Evolutionary conservation across 2,113 vertebrate genomes (phyloP).

Genomic region (Tinamus guttatus): DNA sequence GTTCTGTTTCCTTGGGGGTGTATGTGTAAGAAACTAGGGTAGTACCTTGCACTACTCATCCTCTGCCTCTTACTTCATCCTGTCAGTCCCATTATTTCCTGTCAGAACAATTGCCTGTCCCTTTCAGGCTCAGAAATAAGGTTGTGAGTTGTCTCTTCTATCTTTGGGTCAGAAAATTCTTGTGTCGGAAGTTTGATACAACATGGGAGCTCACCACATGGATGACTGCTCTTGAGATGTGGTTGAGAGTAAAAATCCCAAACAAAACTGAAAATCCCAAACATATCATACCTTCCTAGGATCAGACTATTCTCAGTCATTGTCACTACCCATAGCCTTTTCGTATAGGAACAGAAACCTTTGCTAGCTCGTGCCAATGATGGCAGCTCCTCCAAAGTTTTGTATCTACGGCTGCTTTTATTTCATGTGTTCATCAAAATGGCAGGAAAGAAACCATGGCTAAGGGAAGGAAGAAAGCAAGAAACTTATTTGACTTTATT

Average conservation of each 20-base stretch:
- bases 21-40: not conserved
- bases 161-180: not conserved
- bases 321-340: not conserved
- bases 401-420: not conserved
- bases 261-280: not conserved
- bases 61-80: not conserved
- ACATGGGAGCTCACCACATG: not conserved
- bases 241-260: not conserved
- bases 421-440: not conserved
- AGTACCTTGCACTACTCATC: not conserved
- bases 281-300: not conserved
- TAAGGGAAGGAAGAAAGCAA: not conserved
- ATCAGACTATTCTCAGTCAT: not conserved
- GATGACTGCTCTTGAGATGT: not conserved
- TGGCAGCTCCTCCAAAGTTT: not conserved
- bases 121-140: not conserved
- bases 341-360: not conserved
- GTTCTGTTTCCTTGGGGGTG: not conserved
- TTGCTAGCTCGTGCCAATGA: not conserved
- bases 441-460: not conserved
- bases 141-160: not conserved
- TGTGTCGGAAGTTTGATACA: not conserved
- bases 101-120: not conserved
- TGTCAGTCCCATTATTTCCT: not conserved
- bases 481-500: not conserved